These are phyloP conservation scores for Premnoplex brunnescens DNA, from an alignment of 2,797 vertebrate genomes.

Conservation along the genomic window DNA sequence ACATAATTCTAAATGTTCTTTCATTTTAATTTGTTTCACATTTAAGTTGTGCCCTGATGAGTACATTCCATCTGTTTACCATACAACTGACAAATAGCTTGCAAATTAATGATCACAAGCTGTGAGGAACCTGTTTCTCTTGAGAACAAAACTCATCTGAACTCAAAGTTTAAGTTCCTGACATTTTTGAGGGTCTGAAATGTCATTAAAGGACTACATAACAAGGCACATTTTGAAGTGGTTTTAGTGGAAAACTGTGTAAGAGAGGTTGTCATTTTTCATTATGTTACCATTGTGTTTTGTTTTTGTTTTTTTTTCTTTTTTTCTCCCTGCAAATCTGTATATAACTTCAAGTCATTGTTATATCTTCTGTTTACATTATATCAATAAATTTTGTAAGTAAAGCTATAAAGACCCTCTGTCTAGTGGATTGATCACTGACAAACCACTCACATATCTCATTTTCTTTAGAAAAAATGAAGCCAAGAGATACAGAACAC, in stretches of 20 bases:
- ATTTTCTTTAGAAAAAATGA: not conserved
- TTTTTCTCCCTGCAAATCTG: not conserved
- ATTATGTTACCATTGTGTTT: not conserved
- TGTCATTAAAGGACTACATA: not conserved
- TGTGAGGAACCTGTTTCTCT: not conserved
- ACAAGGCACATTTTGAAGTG: not conserved
- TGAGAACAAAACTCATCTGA: not conserved
- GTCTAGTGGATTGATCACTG: not conserved
- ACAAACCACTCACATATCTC: fast-evolving
- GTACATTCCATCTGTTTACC: constrained; percentile 6
- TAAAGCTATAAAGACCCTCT: not conserved
- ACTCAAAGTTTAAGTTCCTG: not conserved
- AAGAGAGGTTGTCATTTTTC: not conserved
- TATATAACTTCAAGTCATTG: not conserved
- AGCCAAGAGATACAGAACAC: not conserved
- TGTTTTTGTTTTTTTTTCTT: not conserved
- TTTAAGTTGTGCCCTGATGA: not conserved
- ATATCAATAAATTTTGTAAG: not conserved
- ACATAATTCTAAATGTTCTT: not conserved
- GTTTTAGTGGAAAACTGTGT: not conserved
- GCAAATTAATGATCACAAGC: constrained; percentile 43
- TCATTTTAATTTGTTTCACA: constrained; percentile 3
- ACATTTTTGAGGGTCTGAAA: not conserved
- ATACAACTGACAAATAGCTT: not conserved
- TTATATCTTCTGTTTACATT: not conserved